phyloP scores from a whole-genome alignment of 2,888 invertebrate genomes.

The Pedicia rivosa region DNA sequence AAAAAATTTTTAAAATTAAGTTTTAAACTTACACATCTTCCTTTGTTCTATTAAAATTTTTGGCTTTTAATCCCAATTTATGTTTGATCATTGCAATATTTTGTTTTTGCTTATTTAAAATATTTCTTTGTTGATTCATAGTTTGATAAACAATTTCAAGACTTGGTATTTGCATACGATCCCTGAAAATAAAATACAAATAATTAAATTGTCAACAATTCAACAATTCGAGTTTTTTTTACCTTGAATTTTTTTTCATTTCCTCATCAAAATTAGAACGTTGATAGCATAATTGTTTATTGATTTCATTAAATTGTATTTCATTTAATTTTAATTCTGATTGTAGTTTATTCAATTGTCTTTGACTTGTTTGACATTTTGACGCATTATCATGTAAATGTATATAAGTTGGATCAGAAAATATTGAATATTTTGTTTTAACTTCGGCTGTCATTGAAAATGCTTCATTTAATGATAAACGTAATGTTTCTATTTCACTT shows the following conservation, averaged over 20 bases:
- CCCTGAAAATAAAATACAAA: too few species aligned
- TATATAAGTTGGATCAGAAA: constrained; percentile 18
- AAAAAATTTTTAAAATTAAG: too few species aligned
- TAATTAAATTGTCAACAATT: too few species aligned
- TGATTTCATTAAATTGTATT: constrained; percentile 33
- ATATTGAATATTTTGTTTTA: constrained; percentile 24
- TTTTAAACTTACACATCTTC: too few species aligned
- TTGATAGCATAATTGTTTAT: constrained; percentile 28
- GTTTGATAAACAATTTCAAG: constrained; percentile 67
- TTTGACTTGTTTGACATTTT: constrained; percentile 23
- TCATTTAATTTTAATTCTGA: constrained; percentile 55
- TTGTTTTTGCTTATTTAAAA: constrained; percentile 41
- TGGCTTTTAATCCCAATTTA: constrained; percentile 13
- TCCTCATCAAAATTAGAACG: constrained; percentile 51
- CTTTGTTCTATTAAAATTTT: not conserved
- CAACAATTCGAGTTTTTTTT: not conserved
- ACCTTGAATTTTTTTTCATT: constrained; percentile 26
- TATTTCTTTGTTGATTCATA: constrained; percentile 55
- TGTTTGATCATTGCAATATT: constrained; percentile 29
- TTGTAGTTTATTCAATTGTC: constrained; percentile 51
- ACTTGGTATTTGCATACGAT: too few species aligned
- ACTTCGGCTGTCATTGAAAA: constrained; percentile 28
- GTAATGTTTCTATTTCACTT: constrained; percentile 39
- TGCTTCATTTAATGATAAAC: constrained; percentile 32
- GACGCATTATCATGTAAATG: constrained; percentile 4